Evolutionary conservation across 2,113 vertebrate genomes (phyloP).

Genomic region (Lycocorax pyrrhopterus): DNA sequence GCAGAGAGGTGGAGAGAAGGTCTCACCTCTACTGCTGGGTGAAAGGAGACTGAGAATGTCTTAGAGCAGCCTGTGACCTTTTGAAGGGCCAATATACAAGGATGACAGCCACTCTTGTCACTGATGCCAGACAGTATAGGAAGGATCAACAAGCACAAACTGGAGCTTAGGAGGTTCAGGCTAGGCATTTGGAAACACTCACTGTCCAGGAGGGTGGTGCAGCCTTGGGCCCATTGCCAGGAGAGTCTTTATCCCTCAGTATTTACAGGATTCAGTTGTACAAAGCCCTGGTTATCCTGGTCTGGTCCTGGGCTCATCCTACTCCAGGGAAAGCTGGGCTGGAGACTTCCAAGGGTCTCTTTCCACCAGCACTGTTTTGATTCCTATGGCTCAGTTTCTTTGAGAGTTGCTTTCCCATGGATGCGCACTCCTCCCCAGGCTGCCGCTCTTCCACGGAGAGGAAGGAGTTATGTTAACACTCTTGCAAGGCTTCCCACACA

Average conservation of each 20-base stretch:
- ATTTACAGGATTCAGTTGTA: neutral
- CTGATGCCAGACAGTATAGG: neutral
- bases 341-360: neutral
- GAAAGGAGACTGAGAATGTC: neutral
- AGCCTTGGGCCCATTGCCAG: neutral
- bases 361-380: neutral
- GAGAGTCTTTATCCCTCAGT: neutral
- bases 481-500: neutral
- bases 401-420: neutral
- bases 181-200: neutral
- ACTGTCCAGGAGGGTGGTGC: neutral
- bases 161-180: neutral
- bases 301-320: neutral
- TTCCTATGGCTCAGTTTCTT: neutral
- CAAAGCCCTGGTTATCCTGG: neutral
- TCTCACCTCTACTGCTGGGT: neutral
- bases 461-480: neutral
- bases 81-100: neutral
- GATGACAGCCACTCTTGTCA: neutral
- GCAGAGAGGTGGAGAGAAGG: neutral
- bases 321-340: neutral
- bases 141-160: neutral
- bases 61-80: neutral
- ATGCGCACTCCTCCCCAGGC: neutral
- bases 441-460: fast-evolving